Base-by-base conservation (phyloP, 2,888 invertebrate species). In the Seladonia tumulorum region DNA sequence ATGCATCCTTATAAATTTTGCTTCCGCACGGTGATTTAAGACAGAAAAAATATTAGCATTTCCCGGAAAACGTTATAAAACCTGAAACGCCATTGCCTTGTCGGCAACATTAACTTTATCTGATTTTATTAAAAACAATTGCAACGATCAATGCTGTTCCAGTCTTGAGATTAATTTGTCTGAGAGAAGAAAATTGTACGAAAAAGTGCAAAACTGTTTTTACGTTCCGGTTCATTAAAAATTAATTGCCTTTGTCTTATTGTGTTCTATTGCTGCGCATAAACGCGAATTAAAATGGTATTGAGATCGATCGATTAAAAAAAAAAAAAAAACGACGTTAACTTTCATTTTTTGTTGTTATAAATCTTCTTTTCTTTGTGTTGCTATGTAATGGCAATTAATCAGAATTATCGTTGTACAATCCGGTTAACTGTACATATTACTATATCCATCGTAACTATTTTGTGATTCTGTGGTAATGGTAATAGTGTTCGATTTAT, bases 41-140 rank as follows among this genome's bases (percentile, higher is more conserved):
- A 22, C 8, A 8, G 22, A 29, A 22, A 29, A 22, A 35, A 66
- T 66, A 66, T 66, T 66, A 35, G 66, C 66, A 66, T 66, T 35
- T 66, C 66, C 35, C 18, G 66, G 66, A 35, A 66, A 35, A 66
- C 66, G 10, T 66, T 35, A 35, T 35, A 35, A 66, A 35, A 66
- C 66, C 18, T 66, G 66, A 35, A 66, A 2, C 35, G 66, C 35
- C 35, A 7, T 35, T 29, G 16, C 35, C 16, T 22, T 10, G 66
- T 18, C 22, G 35, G 35, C 66, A 35, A 66, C 66, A 66, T 66
- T 35, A 35, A 35, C 18, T 35, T 66, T 66, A 66, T 66, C 66
- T 66, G 66, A 66, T 66, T 35, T 35, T 29, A 66, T 66, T 66
- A 18, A 10, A 66, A 66, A 66, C 66, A 35, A 66, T 35, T 35